These are phyloP conservation scores for Manis crassicaudata DNA, from an alignment of 2,797 vertebrate species.

Conservation along the genomic window DNA sequence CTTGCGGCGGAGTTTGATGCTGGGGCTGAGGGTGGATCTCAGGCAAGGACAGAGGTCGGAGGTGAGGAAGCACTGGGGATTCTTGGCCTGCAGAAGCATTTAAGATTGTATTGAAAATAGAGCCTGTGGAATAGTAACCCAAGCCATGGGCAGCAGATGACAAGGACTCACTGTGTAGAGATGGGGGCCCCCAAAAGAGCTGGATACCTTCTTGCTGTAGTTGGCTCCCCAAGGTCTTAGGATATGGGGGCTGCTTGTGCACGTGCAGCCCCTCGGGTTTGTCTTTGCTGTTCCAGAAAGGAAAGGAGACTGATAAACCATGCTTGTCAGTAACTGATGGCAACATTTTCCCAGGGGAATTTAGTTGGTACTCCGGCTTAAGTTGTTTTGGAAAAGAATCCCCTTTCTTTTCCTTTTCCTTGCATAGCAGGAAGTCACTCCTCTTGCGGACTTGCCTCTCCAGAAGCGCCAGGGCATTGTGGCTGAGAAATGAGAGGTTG, in stretches of 20 bases:
- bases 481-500: neutral
- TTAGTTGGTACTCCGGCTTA: neutral
- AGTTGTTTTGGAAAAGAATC: neutral
- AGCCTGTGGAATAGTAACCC: neutral
- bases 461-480: neutral
- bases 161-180: slow-evolving; percentile 24
- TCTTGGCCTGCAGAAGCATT: neutral
- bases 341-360: neutral
- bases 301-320: neutral
- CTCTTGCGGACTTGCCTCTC: slow-evolving; percentile 31
- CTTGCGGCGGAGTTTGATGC: neutral
- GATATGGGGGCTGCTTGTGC: no score
- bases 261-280: neutral
- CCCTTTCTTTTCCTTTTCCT: neutral
- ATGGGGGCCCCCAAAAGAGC: slow-evolving; percentile 30
- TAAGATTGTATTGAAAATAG: neutral
- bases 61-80: neutral
- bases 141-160: no score
- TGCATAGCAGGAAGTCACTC: slow-evolving; percentile 4
- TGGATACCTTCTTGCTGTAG: neutral
- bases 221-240: neutral
- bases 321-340: neutral
- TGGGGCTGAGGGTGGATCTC: neutral
- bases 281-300: neutral
- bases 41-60: neutral